Base-by-base conservation (phyloP, 1,140 invertebrate genomes). In the Solen grandis region DNA sequence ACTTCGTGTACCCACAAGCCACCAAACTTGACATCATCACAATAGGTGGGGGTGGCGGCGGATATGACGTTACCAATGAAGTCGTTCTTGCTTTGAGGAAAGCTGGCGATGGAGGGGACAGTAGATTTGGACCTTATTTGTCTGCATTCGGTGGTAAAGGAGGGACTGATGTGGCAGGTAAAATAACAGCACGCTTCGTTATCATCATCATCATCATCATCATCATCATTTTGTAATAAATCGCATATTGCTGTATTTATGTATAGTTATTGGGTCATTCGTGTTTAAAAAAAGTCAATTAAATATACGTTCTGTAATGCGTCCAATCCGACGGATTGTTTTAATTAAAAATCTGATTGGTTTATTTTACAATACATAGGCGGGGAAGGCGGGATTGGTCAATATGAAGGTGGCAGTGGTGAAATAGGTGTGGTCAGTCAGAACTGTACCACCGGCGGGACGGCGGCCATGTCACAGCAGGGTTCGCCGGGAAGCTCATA, bases 1-100 rank as follows among this genome's bases (percentile, higher is more conserved):
- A 36, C 29, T 78, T 78, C 65, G 63, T 31, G 5, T 69, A 78
- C 25, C 75, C 75, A 10, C 63, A 69, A 22, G 50, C 63, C 22
- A 78, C 75, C 14, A 41, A 46, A 22, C 25, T 78, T 2, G 52
- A 60, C 8, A 65, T 78, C 14, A 59, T 78, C 5, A 59, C 35
- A 14, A 69, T 78, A 33, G 75, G 75, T 13, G 75, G 75, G n/a
- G 75, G 75, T 14, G 75, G 75, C 1, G 75, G 75, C 14, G 75
- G 75, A 31, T 78, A 78, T 69, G 75, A 78, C 75, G 65, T 46
- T 55, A 78, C 14, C 19, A 69, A 78, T 59, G 25, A 36, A 13
- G 54, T 19, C 2, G 69, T 66, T 5, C 19, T 27, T 4, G 0
- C 3, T 25, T 1, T 16, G 41, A 62, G 65, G 35, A 78, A 78